Evolutionary conservation across 2,113 vertebrate species (phyloP).

Genomic region (Pantherophis guttatus): DNA sequence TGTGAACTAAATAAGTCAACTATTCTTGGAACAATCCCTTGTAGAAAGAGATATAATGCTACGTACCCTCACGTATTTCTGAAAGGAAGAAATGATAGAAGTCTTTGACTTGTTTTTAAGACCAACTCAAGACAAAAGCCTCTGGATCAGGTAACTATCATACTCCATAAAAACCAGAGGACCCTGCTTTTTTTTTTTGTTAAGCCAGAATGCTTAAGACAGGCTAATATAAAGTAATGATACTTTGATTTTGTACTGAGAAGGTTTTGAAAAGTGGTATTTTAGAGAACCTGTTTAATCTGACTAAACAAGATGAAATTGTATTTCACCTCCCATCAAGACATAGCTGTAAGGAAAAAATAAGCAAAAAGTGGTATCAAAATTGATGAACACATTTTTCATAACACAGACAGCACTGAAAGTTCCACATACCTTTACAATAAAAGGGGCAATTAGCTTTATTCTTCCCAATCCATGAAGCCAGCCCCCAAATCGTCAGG

Average conservation of each 20-base stretch:
- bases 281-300: not conserved
- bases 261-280: not conserved
- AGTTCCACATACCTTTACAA: not conserved
- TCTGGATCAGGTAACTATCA: not conserved
- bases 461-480: not conserved
- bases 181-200: not conserved
- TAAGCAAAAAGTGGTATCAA: not conserved
- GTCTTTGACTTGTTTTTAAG: not conserved
- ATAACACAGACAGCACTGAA: not conserved
- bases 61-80: not conserved
- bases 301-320: not conserved
- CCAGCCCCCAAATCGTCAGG: not conserved
- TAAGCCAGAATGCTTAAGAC: not conserved
- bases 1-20: not conserved
- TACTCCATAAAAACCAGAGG: not conserved
- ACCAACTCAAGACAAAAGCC: slow-evolving; percentile 28
- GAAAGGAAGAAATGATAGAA: not conserved
- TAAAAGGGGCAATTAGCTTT: not conserved
- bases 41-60: not conserved
- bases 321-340: not conserved
- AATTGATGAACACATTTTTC: not conserved
- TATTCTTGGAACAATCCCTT: not conserved
- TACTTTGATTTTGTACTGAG: not conserved
- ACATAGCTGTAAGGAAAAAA: not conserved
- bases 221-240: slow-evolving; percentile 3